Conservation (phyloP, 1,140 invertebrate genomes). For the Drosophila nebulosa region DNA sequence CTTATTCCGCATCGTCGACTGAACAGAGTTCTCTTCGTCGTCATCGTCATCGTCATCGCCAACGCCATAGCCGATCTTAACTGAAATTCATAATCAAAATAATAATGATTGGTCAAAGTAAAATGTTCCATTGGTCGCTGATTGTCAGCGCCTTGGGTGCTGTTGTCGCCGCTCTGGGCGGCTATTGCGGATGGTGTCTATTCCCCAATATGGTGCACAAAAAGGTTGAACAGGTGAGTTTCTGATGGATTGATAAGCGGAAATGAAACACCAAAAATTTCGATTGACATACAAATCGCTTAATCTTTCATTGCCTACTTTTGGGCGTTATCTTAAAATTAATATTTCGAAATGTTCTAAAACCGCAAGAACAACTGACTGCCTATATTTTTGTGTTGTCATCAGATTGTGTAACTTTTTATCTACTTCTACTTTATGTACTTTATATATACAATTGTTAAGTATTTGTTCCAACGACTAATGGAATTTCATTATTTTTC, state of each 20-base stretch:
- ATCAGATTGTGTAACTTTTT: too few species aligned
- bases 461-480: too few species aligned
- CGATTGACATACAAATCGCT: background rate
- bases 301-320: background rate
- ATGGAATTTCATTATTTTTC: too few species aligned
- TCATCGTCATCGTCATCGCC: too few species aligned
- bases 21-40: background rate
- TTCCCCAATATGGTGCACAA: constrained; percentile 80
- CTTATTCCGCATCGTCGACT: constrained; percentile 8
- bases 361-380: too few species aligned
- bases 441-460: too few species aligned
- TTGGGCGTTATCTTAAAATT: background rate
- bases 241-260: background rate
- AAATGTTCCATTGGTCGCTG: constrained; percentile 73
- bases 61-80: constrained; percentile 8
- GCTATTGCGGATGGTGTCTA: constrained; percentile 80
- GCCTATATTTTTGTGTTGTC: too few species aligned
- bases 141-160: constrained; percentile 69
- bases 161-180: constrained; percentile 66
- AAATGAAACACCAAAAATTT: background rate
- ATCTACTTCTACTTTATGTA: too few species aligned
- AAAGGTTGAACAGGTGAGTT: constrained; percentile 81
- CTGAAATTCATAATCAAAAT: background rate
- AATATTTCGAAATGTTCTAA: background rate
- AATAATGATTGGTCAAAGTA: constrained; percentile 4